A percentile compares a stretch with the other conserved stretches of the same genome.
Conservation (phyloP, 2,888 invertebrate species). For the Coelogynopora nodosa region DNA sequence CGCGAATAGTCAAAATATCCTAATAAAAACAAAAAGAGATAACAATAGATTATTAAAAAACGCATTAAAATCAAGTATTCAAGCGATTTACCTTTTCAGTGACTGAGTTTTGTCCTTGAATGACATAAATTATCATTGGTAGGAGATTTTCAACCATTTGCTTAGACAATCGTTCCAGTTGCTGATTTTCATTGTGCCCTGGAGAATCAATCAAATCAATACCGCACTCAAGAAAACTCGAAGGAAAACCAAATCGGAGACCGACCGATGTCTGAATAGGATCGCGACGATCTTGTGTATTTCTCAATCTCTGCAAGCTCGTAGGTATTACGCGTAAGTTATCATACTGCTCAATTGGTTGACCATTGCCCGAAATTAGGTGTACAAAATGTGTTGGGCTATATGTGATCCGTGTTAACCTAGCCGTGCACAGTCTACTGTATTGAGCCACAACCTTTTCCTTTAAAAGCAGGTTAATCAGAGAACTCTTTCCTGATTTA, state of each 20-base stretch:
- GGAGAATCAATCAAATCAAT: slow-evolving; percentile 40
- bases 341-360: neutral
- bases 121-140: slow-evolving; percentile 39
- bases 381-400: neutral
- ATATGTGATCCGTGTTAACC: neutral
- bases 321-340: neutral
- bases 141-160: slow-evolving; percentile 6
- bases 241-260: neutral
- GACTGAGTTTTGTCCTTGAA: slow-evolving; percentile 11
- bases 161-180: neutral
- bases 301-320: neutral
- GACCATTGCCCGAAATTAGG: neutral
- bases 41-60: too few species aligned
- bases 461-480: slow-evolving; percentile 26
- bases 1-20: neutral
- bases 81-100: neutral
- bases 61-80: neutral
- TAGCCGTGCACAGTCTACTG: neutral
- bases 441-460: neutral
- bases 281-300: neutral
- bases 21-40: neutral
- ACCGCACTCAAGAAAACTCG: slow-evolving; percentile 12
- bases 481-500: slow-evolving; percentile 39
- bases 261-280: neutral
- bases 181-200: neutral